phyloP scores from a whole-genome alignment of 2,888 invertebrate genomes.

The Apamea monoglypha region DNA sequence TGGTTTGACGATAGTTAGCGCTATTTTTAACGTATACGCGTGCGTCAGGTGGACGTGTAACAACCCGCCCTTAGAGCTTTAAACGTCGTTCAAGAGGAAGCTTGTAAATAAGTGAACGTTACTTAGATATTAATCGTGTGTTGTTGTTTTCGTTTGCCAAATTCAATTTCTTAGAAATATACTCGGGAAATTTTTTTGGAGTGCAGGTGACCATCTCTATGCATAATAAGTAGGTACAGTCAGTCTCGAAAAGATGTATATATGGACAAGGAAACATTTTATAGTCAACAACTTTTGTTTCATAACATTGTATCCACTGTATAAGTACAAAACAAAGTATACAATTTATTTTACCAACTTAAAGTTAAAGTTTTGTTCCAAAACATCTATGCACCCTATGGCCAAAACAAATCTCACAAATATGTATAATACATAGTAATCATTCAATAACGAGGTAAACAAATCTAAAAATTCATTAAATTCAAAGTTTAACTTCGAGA shows the following conservation, averaged over 20 bases:
- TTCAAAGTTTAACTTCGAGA: no score
- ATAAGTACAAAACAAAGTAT: no score
- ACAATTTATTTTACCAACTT: no score
- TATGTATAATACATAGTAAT: no score
- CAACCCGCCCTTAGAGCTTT: background rate
- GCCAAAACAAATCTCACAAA: no score
- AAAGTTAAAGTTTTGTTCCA: background rate
- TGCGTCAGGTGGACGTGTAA: no score
- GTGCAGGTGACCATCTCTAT: slow-evolving; percentile 31
- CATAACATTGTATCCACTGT: background rate
- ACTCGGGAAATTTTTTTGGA: background rate
- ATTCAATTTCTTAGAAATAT: slow-evolving; percentile 46
- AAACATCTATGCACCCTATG: background rate
- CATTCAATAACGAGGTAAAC: no score
- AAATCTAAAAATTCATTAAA: no score
- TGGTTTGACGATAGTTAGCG: no score
- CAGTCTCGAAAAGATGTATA: background rate
- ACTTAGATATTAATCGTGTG: background rate
- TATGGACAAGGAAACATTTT: background rate
- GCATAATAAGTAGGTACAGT: slow-evolving; percentile 20
- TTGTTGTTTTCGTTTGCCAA: background rate
- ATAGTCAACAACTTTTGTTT: background rate
- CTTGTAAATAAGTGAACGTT: background rate
- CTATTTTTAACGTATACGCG: no score
- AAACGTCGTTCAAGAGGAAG: background rate